Evolutionary conservation across 1,140 invertebrate species (phyloP), one percentile per base, ranked within the genome.

Genomic region (Propsilocerus akamusi): DNA sequence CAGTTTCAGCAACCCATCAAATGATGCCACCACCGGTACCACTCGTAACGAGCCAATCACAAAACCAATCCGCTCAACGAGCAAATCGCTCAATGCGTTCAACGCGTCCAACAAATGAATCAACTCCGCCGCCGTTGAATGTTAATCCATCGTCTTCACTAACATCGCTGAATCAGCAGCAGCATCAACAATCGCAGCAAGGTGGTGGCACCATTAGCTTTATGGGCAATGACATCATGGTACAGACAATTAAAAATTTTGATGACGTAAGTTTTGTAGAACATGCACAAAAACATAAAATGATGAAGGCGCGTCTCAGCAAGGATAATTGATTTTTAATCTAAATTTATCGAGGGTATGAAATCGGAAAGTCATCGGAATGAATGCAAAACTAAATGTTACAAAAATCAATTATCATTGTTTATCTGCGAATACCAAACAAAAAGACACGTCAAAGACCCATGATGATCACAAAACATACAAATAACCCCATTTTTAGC

Each of bases 31-130:
- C 59, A 57, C 48, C 64, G 57, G 55, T 63, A 61, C 34, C 51
- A 22, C 26, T 50, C 22, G 26, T 49, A 49, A 37, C 53, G 30
- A 49, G 54, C 56, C 50, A 53, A 56, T 48, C 60, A n/a, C n/a
- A 52, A 34, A 55, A 60, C 50, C 58, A 56, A 28, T 60, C 60
- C 46, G 55, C 58, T 25, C 54, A 64, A 24, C 53, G 57, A 12
- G 17, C 59, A 51, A 37, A 52, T 46, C 32, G 26, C 8, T 52
- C 56, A 26, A 60, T 62, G 22, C 55, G 57, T 54, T 52, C 63
- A 24, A 65, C 63, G 47, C 60, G 67, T 20, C 60, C 71, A 41
- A 66, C 69, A 17, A 62, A 60, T n/a, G 70, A 72, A 52, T 67
- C 68, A 47, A 70, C 67, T 7, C 67, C 70, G 48, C 67, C 71